phyloP scores from a whole-genome alignment of 2,888 invertebrate species.

The Euproctis similis region DNA sequence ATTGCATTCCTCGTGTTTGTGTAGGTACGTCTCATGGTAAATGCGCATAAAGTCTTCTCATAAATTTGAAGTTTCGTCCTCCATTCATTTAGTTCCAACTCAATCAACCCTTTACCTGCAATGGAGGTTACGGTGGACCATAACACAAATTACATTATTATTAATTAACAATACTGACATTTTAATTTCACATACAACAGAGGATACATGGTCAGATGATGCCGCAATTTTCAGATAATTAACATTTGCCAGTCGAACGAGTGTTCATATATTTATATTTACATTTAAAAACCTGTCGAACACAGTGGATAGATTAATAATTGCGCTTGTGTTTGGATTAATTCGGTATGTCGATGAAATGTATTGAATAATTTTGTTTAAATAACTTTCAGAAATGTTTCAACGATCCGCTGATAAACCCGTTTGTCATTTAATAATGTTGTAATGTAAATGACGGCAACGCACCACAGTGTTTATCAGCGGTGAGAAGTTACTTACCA shows the following conservation, averaged over 20 bases:
- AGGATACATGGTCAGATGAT: slow-evolving; percentile 16
- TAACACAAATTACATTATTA: slow-evolving; percentile 25
- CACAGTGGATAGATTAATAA: slow-evolving; percentile 39
- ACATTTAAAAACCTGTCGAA: slow-evolving; percentile 34
- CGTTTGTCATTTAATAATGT: too few relatives aligned
- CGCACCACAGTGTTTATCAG: too few relatives aligned
- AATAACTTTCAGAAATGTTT: too few relatives aligned
- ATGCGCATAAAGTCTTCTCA: too few relatives aligned
- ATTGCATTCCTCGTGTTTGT: too few relatives aligned
- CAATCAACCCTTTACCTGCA: slow-evolving; percentile 21
- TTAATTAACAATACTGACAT: slow-evolving; percentile 37
- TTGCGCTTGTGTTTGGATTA: slow-evolving; percentile 18
- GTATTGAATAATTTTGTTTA: slow-evolving; percentile 11
- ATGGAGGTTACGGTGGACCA: slow-evolving; percentile 13
- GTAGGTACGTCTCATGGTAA: too few relatives aligned
- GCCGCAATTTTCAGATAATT: slow-evolving; percentile 38
- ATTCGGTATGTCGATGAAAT: slow-evolving; percentile 21
- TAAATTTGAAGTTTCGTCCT: too few relatives aligned
- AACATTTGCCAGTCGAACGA: slow-evolving; percentile 22
- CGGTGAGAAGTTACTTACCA: too few relatives aligned
- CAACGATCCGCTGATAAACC: too few relatives aligned
- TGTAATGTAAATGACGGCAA: too few relatives aligned
- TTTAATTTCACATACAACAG: slow-evolving; percentile 31
- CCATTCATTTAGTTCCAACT: too few relatives aligned
- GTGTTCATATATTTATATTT: slow-evolving; percentile 27